Base-by-base conservation (phyloP, 2,888 invertebrate genomes). In the Rotaria magnacalcarata region DNA sequence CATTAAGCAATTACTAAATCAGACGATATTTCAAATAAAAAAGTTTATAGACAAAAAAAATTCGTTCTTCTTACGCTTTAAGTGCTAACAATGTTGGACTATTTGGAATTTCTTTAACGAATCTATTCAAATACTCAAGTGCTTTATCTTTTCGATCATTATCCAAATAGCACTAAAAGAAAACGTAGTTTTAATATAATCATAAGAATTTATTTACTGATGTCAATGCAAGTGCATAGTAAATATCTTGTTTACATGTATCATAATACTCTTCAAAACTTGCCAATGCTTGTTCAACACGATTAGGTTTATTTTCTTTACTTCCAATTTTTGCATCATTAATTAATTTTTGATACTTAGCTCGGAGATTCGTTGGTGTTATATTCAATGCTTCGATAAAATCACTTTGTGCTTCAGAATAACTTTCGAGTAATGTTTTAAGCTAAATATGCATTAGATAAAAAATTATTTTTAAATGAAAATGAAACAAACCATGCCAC, bases 51-150 rank as follows among this genome's bases (percentile, higher is more conserved):
- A 43, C 0, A 24, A 24, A 7, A 21, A 80, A 4, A 67, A n/a
- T n/a, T 11, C 27, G 1, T 10, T n/a, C 4, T 8, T 47, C 47
- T n/a, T 80, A 80, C 80, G 80, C 80, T 80, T 80, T 80, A 24
- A 80, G 80, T 11, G 80, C 80, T 80, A 80, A 80, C 34, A 80
- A 80, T 47, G 80, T 80, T 80, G 80, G 80, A 80, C n/a, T 80
- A 47, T 80, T 14, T 80, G 80, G 80, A 80, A 80, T 80, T 80
- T 80, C 80, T 80, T 24, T 43, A 2, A 80, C 14, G n/a, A 80
- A 80, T 80, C 47, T 80, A n/a, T 80, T 80, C 47, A 80, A 47
- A 47, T 80, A 80, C n/a, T 80, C 80, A 4, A 80, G n/a, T 47
- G 80, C 80, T 47, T 80, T 80, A n/a, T 80, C 80, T 80, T 47